phyloP scores from a whole-genome alignment of 2,888 invertebrate species.

The Phymatocera aterrima region DNA sequence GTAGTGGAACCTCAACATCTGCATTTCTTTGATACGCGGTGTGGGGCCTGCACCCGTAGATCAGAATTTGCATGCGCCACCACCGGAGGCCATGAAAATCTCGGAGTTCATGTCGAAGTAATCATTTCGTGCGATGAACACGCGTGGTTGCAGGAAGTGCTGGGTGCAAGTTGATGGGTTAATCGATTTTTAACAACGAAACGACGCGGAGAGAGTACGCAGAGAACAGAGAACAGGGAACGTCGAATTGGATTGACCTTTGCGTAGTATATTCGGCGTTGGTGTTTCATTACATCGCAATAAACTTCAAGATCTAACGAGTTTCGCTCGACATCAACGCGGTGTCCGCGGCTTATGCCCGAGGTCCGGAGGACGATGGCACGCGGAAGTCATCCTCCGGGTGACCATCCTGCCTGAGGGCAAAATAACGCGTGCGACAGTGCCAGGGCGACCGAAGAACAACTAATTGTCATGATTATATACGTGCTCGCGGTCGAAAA shows the following conservation, averaged over 20 bases:
- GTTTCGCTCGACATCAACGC: constrained; percentile 7
- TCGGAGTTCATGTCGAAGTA: not conserved
- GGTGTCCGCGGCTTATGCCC: not conserved
- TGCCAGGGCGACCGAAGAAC: constrained; percentile 25
- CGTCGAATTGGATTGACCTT: not conserved
- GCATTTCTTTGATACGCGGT: not conserved
- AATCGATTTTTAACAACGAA: not conserved
- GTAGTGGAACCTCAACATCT: not conserved
- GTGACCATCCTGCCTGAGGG: constrained; percentile 35
- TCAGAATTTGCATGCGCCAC: constrained; percentile 11
- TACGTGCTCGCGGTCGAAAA: not conserved
- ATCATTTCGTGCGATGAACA: not conserved
- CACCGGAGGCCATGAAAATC: constrained; percentile 47
- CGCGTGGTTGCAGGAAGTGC: not conserved
- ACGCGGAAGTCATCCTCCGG: constrained; percentile 56
- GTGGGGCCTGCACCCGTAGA: not conserved
- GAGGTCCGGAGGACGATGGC: constrained; percentile 41
- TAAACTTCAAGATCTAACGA: constrained; percentile 19
- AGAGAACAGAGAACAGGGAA: too few relatives aligned
- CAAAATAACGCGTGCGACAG: constrained; percentile 44
- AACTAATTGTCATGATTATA: constrained; percentile 56
- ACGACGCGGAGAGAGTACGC: too few relatives aligned
- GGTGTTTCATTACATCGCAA: constrained; percentile 11
- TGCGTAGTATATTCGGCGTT: not conserved
- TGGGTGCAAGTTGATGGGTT: not conserved